Evolutionary conservation across 2,797 vertebrate species (phyloP).

Genomic region (Nannoperca obscura): DNA sequence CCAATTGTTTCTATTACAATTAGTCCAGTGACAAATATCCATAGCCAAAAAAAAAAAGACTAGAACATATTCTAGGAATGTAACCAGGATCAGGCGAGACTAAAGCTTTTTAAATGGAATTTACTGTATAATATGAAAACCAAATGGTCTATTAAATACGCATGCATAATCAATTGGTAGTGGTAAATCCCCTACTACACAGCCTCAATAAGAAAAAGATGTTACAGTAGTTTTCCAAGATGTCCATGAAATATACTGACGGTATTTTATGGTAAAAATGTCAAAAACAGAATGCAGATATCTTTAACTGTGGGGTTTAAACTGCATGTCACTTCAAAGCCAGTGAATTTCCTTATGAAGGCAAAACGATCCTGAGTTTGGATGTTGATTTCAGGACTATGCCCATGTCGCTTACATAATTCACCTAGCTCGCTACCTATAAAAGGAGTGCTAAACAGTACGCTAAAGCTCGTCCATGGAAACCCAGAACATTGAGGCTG

Average conservation of each 20-base stretch:
- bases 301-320: slow-evolving; percentile 7
- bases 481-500: slow-evolving; percentile 69
- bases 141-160: slow-evolving; percentile 26
- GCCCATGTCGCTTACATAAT: slow-evolving; percentile 72
- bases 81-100: slow-evolving; percentile 22
- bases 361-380: slow-evolving; percentile 54
- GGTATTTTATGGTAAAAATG: slow-evolving; percentile 1
- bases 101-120: slow-evolving; percentile 19
- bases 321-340: slow-evolving; percentile 44
- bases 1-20: slow-evolving; percentile 8
- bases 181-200: neutral
- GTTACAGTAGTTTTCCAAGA: slow-evolving; percentile 3
- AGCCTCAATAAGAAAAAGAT: slow-evolving; percentile 10
- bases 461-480: slow-evolving; percentile 60
- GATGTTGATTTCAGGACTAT: slow-evolving; percentile 69
- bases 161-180: slow-evolving; percentile 33
- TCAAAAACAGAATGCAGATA: slow-evolving; percentile 11
- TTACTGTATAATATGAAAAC: slow-evolving; percentile 22
- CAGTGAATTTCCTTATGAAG: slow-evolving; percentile 73
- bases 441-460: slow-evolving; percentile 80
- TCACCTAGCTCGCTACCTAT: slow-evolving; percentile 80
- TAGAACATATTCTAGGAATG: slow-evolving; percentile 6
- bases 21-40: neutral
- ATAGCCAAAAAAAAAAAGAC: slow-evolving; percentile 12
- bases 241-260: neutral